Conservation (phyloP, 2,113 vertebrate genomes). For the Cacatua alba region DNA sequence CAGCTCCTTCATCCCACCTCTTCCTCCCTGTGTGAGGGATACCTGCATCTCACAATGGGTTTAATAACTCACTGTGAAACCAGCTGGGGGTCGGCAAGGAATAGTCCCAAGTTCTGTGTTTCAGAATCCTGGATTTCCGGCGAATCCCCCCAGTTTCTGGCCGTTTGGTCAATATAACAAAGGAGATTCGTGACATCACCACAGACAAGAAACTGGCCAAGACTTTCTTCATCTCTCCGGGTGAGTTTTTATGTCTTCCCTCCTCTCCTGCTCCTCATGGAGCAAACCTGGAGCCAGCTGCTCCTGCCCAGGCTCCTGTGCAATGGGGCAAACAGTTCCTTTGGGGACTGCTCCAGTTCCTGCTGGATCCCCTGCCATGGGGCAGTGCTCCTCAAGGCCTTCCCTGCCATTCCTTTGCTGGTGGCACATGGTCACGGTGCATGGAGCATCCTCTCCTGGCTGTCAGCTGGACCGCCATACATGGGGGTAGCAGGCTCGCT, state of each 20-base stretch:
- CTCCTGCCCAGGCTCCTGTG: background rate
- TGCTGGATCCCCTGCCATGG: accelerated
- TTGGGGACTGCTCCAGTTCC: background rate
- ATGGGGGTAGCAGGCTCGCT: background rate
- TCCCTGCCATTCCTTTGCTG: background rate
- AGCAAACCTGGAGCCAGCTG: background rate
- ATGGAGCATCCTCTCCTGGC: background rate
- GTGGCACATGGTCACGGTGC: background rate
- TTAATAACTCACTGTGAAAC: background rate
- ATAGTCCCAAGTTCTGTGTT: background rate
- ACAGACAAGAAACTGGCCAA: slow-evolving; percentile 81
- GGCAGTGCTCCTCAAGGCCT: background rate
- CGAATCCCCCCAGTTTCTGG: slow-evolving; percentile 82
- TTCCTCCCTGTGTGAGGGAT: background rate
- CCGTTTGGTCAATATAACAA: slow-evolving; percentile 79
- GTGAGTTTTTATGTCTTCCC: slow-evolving; percentile 20
- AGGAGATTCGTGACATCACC: slow-evolving; percentile 84
- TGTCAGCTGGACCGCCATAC: background rate
- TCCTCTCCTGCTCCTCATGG: background rate
- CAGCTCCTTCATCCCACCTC: background rate
- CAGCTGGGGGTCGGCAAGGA: background rate
- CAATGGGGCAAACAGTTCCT: accelerated
- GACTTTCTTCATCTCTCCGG: slow-evolving; percentile 86
- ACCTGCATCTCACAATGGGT: background rate
- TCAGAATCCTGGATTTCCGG: slow-evolving; percentile 84